Base-by-base conservation (phyloP, 2,888 invertebrate genomes). In the Hermodice carunculata region DNA sequence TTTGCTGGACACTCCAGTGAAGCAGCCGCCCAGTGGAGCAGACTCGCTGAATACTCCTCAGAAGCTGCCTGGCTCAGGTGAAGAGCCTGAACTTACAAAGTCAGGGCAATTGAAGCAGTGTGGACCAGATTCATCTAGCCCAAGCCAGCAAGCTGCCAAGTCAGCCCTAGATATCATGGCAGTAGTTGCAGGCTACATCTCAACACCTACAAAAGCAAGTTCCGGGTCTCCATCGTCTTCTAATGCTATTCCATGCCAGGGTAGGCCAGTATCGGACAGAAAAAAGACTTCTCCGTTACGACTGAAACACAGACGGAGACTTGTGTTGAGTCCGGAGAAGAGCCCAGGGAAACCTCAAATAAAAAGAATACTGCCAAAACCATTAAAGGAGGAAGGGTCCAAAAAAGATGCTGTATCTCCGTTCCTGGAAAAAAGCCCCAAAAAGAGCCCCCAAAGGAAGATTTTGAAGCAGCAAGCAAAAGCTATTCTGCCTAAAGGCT, bases 401-500 rank as follows among this genome's bases (percentile, higher is more conserved):
- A 37, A 44, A 8, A 8, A 44, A 31, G 14, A 14, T 6, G 26
- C 28, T 22, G 31, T 59, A 32, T 59, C 59, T n/a, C 59, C 59
- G 17, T 31, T 49, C 1, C 26, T 22, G 17, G 49, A 59, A 32
- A 44, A 68, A 61, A 57, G 46, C 29, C 24, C 6, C n/a, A 62
- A 58, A 34, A 67, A 63, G 34, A 77, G 74, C 66, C 76, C 77
- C 5, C 69, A 74, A 40, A 72, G 76, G 49, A 66, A 69, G 48
- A 69, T 74, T 42, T 66, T 81, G 8, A 75, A 81, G 42, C 70
- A 75, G 51, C 70, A 81, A 57, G 81, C 77, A 3, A 72, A 76
- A 11, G 73, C 80, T n/a, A 83, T 83, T 40, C 69, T 80, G 28
- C 81, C 83, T 1, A 83, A 82, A 70, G 78, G 81, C 17, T 77